Conservation (phyloP, 2,113 vertebrate species). For the Campylorhamphus procurvoides region DNA sequence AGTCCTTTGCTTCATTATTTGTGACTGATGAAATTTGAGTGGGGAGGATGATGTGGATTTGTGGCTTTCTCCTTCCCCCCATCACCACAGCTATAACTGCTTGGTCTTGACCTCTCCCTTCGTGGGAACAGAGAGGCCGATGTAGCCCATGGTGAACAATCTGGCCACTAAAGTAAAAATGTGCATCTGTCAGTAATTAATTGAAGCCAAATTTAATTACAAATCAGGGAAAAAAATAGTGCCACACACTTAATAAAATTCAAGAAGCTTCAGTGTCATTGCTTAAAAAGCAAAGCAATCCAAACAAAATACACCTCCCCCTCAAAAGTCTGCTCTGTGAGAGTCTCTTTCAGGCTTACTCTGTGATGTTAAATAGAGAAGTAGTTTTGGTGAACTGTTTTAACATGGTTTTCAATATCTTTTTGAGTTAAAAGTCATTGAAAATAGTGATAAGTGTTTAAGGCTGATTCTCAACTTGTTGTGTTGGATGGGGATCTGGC, state of each 20-base stretch:
- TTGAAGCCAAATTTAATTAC: slow-evolving; percentile 66
- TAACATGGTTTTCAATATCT: neutral
- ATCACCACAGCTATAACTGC: neutral
- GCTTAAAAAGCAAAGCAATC: neutral
- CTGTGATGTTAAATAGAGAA: neutral
- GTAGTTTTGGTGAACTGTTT: neutral
- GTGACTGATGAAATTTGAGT: neutral
- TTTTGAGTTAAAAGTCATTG: neutral
- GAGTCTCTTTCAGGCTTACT: neutral
- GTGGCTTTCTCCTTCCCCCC: neutral
- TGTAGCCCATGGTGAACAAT: slow-evolving; percentile 56
- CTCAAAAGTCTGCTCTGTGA: neutral
- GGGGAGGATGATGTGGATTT: neutral
- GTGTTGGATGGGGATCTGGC: neutral
- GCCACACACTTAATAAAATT: slow-evolving; percentile 21
- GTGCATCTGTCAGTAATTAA: slow-evolving; percentile 67
- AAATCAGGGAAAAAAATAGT: slow-evolving; percentile 46
- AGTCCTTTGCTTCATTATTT: neutral
- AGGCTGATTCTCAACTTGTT: neutral
- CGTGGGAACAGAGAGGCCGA: neutral
- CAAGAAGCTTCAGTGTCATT: neutral
- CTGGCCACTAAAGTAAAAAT: slow-evolving; percentile 40
- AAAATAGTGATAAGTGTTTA: neutral
- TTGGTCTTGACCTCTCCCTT: slow-evolving; percentile 7
- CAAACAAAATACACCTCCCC: neutral